Evolutionary conservation across 2,113 vertebrate genomes (phyloP), one percentile per base, ranked within the genome.

Genomic region (Lepus americanus): DNA sequence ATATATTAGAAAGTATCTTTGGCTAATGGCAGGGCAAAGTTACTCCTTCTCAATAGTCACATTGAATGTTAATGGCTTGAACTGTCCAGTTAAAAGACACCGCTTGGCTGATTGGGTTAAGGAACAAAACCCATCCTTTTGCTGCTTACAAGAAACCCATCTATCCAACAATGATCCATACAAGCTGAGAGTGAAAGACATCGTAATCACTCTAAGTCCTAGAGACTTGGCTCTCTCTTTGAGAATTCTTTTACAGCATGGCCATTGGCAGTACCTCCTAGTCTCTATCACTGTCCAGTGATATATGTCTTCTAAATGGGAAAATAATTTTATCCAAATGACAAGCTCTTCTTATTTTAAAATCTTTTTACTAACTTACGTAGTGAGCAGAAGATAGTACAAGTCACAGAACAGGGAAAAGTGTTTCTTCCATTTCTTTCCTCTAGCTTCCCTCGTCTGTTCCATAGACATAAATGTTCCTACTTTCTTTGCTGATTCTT

Each of bases 301-400:
- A 13, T 55, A 66, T 83, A 8, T 83, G 19, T 63, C 67, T 67
- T 80, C 14, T 80, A 25, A 61, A 27, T 39, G 78, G 27, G 8
- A 85, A 89, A 74, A 72, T 44, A 9, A 39, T 22, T 63, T 88
- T 67, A 81, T 87, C 72, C 72, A 73, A 83, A 55, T 67, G 33
- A 67, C 27, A 79, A 22, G 10, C 17, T 53, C 90, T 85, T 95
- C 72, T 77, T 85, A 59, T 59, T 64, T n/a, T 51, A 87, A 82
- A 51, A 39, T 69, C 9, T 61, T 13, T 44, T 78, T 77, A 31
- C 39, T 53, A 53, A 33, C 7, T 82, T 82, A 33, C 10, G 22
- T 61, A n/a, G 29, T 80, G 36, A 51, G 27, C n/a, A 49, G 69
- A 44, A 20, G 64, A 55, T 64, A 59, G 2, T 39, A 29, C 81